phyloP scores from a whole-genome alignment of 2,113 vertebrate genomes.

The Emydura subglobosa region DNA sequence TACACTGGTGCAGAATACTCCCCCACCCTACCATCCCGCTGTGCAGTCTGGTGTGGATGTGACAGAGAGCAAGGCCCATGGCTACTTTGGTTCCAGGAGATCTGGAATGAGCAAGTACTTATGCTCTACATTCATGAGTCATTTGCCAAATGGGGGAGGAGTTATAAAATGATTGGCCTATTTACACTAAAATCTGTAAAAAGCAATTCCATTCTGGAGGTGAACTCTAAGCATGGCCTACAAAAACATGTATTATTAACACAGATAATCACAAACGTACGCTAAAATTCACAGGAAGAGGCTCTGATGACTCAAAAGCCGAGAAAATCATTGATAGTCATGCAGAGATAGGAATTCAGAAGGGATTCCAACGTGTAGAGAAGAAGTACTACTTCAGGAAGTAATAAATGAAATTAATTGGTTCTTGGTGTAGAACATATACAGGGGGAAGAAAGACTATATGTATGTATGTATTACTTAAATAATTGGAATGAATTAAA shows the following conservation, averaged over 20 bases:
- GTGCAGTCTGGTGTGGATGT: neutral
- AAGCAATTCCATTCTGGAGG: constrained; percentile 7
- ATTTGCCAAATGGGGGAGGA: neutral
- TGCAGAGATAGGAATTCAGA: constrained; percentile 55
- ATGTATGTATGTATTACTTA: constrained; percentile 66
- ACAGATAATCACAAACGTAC: constrained; percentile 49
- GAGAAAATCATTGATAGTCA: constrained; percentile 60
- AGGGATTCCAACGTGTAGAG: constrained; percentile 63
- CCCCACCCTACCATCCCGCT: neutral
- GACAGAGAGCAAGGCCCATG: neutral
- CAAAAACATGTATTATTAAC: constrained; percentile 54
- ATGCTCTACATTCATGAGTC: neutral
- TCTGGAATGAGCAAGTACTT: neutral
- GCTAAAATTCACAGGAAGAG: constrained; percentile 55
- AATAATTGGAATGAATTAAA: constrained; percentile 42
- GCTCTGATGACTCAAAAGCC: constrained; percentile 58
- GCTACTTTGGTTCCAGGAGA: neutral
- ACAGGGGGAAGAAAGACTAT: constrained; percentile 61
- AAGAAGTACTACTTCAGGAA: constrained; percentile 64
- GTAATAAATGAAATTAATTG: constrained; percentile 72
- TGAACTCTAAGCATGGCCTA: neutral
- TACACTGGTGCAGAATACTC: neutral
- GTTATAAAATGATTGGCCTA: neutral
- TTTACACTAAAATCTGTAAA: constrained; percentile 15
- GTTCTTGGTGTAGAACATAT: constrained; percentile 62